Base-by-base conservation (phyloP, 2,113 vertebrate genomes). In the Pseudorhombus dupliciocellatus region DNA sequence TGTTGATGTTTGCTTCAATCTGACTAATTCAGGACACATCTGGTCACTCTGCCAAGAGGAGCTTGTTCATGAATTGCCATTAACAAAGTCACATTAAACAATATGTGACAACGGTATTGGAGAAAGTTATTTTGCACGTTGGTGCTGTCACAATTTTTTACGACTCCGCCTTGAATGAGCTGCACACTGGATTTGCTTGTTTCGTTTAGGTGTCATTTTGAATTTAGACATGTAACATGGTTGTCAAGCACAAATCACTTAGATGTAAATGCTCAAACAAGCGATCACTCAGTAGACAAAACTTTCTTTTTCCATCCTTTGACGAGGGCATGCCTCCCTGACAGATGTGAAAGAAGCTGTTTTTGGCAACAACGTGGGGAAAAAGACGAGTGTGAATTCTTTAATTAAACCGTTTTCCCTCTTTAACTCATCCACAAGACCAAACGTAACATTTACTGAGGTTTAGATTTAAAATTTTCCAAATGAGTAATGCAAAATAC, bases 341-440 rank as follows among this genome's bases (percentile, higher is more conserved):
- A n/a, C 37, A 21, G 26, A 66, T 18, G 64, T 44, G 42, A 57
- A 51, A 48, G 65, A 48, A 14, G 50, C 14, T 65, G 16, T 52
- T 74, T 71, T 79, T 85, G 71, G 77, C 48, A 65, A 64, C 5
- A 1, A n/a, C 51, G 31, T 40, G 12, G 64, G 64, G 77, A 78
- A 69, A 70, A 78, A 69, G 68, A 21, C 24, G 57, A 64, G 51
- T 60, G 66, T 54, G 20, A 81, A 54, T 68, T 50, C 46, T 50
- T 50, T n/a, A 50, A 50, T 50, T 50, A 50, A n/a, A 6, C 7
- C 20, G 18, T 50, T 50, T 50, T 50, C 46, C 46, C 46, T 9
- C 46, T 20, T n/a, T 50, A 50, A 50, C n/a, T n/a, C 46, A n/a
- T n/a, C 46, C 46, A 50, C 46, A 50, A n/a, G 1, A 20, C 46